These are phyloP conservation scores for Redunca redunca DNA, from an alignment of 2,113 vertebrate genomes.

Conservation along the genomic window DNA sequence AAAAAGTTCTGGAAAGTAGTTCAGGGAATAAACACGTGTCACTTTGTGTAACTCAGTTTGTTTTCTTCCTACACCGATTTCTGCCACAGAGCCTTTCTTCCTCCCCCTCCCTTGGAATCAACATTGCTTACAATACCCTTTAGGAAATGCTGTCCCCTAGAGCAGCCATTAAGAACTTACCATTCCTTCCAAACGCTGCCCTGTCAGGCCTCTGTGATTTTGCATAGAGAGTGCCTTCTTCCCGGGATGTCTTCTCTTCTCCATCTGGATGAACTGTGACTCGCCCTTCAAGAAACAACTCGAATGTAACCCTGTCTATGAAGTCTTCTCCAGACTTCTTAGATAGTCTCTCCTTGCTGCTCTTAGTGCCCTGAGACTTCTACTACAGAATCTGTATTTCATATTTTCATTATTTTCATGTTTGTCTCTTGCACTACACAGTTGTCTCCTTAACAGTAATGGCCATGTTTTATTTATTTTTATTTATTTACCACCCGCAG, in stretches of 20 bases:
- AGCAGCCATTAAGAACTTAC: not conserved
- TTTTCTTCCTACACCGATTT: not conserved
- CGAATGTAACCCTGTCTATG: not conserved
- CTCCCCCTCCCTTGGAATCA: not conserved
- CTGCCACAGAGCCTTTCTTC: not conserved
- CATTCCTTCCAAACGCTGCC: not conserved
- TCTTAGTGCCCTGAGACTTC: not conserved
- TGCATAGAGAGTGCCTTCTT: not conserved
- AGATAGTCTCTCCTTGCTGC: not conserved
- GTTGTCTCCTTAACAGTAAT: not conserved
- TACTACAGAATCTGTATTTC: not conserved
- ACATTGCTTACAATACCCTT: not conserved
- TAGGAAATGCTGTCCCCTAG: not conserved
- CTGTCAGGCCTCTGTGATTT: not conserved
- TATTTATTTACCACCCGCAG: not conserved
- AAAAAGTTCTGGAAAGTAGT: not conserved
- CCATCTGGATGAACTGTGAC: not conserved
- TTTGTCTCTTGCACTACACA: not conserved
- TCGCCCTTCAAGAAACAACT: constrained; percentile 10
- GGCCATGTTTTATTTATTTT: not conserved
- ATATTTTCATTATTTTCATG: not conserved
- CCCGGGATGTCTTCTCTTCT: not conserved
- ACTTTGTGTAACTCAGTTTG: not conserved
- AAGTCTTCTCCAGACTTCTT: not conserved
- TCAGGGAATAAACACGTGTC: not conserved